Conservation (phyloP, 2,797 vertebrate species). For the Sibirionetta formosa region DNA sequence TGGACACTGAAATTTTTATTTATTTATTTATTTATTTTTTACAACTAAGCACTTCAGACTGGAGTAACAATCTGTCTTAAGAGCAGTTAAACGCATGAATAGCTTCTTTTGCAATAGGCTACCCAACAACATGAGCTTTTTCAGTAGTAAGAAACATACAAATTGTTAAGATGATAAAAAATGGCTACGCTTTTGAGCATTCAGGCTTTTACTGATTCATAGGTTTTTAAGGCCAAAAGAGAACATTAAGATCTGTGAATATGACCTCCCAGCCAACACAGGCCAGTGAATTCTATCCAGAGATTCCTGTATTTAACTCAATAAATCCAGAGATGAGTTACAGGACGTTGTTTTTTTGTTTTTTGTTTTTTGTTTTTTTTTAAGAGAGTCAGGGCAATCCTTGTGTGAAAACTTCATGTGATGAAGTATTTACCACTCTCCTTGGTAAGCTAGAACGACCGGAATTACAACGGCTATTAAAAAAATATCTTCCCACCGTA, state of each 20-base stretch:
- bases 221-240: not conserved
- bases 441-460: not conserved
- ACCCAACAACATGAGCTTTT: not conserved
- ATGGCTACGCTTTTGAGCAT: not conserved
- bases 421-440: not conserved
- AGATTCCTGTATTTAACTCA: constrained; percentile 43
- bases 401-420: not conserved
- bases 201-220: constrained; percentile 3
- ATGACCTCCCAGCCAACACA: not conserved
- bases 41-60: not conserved
- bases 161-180: constrained; percentile 10
- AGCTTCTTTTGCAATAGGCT: not conserved
- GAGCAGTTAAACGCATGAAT: not conserved
- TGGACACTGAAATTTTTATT: not conserved
- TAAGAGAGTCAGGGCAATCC: not conserved
- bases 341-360: not conserved
- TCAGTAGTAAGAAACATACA: not conserved
- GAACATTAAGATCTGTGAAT: constrained; percentile 1
- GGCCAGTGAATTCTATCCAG: not conserved
- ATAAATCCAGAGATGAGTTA: not conserved
- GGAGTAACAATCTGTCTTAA: not conserved
- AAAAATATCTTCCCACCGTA: not conserved
- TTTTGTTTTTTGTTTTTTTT: not conserved
- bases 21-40: no score
- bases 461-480: not conserved